These are phyloP conservation scores for Odontomachus brunneus DNA, from an alignment of 1,140 invertebrate genomes.

Conservation along the genomic window DNA sequence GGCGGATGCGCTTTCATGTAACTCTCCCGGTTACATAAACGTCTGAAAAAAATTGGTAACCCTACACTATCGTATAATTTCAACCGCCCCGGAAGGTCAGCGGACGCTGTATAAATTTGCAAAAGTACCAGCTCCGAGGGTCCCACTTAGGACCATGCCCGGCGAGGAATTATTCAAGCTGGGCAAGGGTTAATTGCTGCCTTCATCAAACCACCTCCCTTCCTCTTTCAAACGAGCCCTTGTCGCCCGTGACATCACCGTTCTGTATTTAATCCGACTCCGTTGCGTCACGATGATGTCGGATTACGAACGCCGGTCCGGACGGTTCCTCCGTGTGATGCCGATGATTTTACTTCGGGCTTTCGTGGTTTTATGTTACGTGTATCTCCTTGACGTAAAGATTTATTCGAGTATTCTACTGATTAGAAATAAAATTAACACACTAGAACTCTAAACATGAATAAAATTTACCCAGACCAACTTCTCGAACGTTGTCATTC, in stretches of 20 bases:
- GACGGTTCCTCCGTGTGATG: neutral
- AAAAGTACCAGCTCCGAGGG: slow-evolving; percentile 69
- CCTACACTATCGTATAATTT: slow-evolving; percentile 59
- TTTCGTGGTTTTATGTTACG: too few relatives aligned
- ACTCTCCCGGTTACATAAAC: slow-evolving; percentile 39
- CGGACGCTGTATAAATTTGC: slow-evolving; percentile 70
- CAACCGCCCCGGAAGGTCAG: slow-evolving; percentile 43
- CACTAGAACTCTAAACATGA: too few relatives aligned
- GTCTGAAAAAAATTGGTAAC: slow-evolving; percentile 63
- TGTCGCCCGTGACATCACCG: slow-evolving; percentile 69
- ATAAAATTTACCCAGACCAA: too few relatives aligned
- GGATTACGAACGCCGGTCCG: neutral
- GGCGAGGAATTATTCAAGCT: slow-evolving; percentile 73
- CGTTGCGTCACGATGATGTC: slow-evolving; percentile 37
- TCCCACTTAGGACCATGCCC: slow-evolving; percentile 64
- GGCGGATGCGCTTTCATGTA: slow-evolving; percentile 42
- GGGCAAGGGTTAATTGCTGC: slow-evolving; percentile 73
- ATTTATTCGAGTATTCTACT: neutral
- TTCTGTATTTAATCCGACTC: slow-evolving; percentile 71
- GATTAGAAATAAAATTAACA: neutral
- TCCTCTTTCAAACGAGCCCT: slow-evolving; percentile 68
- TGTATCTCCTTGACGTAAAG: neutral
- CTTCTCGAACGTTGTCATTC: too few relatives aligned
- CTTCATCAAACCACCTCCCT: slow-evolving; percentile 70
- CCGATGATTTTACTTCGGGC: neutral